These are phyloP conservation scores for Lemur catta DNA, from an alignment of 2,797 vertebrate species.

Conservation along the genomic window DNA sequence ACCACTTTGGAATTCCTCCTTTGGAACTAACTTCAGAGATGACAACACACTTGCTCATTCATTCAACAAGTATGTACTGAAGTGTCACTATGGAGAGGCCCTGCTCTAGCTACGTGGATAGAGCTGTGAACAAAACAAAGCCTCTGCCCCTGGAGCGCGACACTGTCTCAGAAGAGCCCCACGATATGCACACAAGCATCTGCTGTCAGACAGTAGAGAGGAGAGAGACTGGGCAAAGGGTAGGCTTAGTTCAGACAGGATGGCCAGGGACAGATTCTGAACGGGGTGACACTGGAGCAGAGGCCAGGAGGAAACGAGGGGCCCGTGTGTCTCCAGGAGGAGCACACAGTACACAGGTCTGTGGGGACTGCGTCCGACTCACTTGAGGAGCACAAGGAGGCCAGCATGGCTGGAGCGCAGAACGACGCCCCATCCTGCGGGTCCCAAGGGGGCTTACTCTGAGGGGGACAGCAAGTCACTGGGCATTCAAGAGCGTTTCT, in stretches of 20 bases:
- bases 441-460: neutral
- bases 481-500: neutral
- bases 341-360: rapidly evolving
- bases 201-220: neutral
- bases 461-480: neutral
- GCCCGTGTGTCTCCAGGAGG: neutral
- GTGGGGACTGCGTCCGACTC: neutral
- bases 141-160: neutral
- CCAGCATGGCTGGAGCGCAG: neutral
- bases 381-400: neutral
- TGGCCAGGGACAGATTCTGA: neutral
- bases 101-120: neutral
- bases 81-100: neutral
- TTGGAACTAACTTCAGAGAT: neutral
- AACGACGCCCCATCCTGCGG: too few species aligned
- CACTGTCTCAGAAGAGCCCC: neutral
- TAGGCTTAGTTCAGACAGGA: neutral
- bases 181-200: neutral
- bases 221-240: rapidly evolving
- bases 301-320: neutral
- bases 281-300: neutral
- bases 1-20: neutral
- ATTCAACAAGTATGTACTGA: neutral
- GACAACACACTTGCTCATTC: neutral
- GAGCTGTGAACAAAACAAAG: neutral